A percentile compares a stretch with the other conserved stretches of the same genome.
These are phyloP conservation scores for Anhinga rufa DNA, from an alignment of 2,113 vertebrate species.

Conservation along the genomic window DNA sequence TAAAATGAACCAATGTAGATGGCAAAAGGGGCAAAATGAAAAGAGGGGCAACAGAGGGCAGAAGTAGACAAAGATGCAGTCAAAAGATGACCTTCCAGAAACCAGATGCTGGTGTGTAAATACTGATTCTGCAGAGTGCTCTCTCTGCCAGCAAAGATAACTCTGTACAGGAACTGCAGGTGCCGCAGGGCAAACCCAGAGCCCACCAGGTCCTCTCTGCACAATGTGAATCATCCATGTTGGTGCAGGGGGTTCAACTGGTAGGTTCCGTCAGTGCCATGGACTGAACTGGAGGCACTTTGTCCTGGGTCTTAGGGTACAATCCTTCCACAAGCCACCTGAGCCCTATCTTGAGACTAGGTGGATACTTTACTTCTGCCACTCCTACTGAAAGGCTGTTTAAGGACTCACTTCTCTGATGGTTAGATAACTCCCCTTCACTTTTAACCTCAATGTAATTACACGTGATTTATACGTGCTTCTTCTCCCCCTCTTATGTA, in stretches of 20 bases:
- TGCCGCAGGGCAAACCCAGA: neutral
- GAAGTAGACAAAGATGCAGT: neutral
- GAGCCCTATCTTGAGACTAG: neutral
- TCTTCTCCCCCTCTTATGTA: neutral
- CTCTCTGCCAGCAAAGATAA: neutral
- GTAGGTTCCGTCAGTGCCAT: neutral
- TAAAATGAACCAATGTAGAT: neutral
- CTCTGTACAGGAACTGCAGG: neutral
- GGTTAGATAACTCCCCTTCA: neutral
- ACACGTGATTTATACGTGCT: neutral
- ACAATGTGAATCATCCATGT: neutral
- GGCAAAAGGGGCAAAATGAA: neutral
- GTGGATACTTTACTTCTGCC: neutral
- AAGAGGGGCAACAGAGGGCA: neutral
- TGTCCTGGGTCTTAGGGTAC: neutral
- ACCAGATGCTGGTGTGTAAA: neutral
- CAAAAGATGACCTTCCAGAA: neutral
- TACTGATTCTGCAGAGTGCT: neutral
- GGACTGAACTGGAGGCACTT: neutral
- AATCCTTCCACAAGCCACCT: neutral
- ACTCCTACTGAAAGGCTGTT: neutral
- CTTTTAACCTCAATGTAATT: conserved; percentile 1
- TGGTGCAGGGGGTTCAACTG: neutral
- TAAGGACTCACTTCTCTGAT: neutral
- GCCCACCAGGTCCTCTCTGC: neutral